A percentile compares a stretch with the other conserved stretches of the same genome.
Conservation (phyloP, 2,888 invertebrate genomes). For the Polydrusus tereticollis region DNA sequence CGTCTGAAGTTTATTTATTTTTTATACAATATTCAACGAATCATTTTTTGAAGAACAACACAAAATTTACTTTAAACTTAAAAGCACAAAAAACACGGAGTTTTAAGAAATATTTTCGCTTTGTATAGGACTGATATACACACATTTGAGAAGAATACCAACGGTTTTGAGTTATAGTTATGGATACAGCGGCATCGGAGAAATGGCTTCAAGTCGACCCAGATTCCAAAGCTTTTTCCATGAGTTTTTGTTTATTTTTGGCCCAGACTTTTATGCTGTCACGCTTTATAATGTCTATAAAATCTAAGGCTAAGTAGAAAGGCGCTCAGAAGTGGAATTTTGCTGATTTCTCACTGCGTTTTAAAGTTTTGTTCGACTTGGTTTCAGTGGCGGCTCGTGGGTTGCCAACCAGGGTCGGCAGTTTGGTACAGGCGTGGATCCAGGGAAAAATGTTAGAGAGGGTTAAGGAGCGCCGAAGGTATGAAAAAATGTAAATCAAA, state of each 20-base stretch:
- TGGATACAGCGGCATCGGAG: slow-evolving; percentile 17
- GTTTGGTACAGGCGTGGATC: too few species aligned
- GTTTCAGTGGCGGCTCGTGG: too few species aligned
- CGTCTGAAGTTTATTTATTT: background rate
- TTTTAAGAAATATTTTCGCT: too few species aligned
- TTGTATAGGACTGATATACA: too few species aligned
- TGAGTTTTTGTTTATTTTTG: slow-evolving; percentile 15
- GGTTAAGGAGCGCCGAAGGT: too few species aligned
- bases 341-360: background rate
- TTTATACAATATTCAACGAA: background rate
- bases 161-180: slow-evolving; percentile 24
- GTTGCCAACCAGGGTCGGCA: too few species aligned
- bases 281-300: slow-evolving; percentile 6
- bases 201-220: slow-evolving; percentile 12
- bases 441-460: too few species aligned
- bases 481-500: too few species aligned
- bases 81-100: too few species aligned
- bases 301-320: background rate
- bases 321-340: background rate
- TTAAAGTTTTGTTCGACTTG: background rate
- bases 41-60: too few species aligned
- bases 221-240: slow-evolving; percentile 13
- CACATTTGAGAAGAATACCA: background rate
- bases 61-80: too few species aligned
- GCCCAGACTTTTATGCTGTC: slow-evolving; percentile 3